These are phyloP conservation scores for Oedothorax gibbosus DNA, from an alignment of 1,140 invertebrate species.

Conservation along the genomic window DNA sequence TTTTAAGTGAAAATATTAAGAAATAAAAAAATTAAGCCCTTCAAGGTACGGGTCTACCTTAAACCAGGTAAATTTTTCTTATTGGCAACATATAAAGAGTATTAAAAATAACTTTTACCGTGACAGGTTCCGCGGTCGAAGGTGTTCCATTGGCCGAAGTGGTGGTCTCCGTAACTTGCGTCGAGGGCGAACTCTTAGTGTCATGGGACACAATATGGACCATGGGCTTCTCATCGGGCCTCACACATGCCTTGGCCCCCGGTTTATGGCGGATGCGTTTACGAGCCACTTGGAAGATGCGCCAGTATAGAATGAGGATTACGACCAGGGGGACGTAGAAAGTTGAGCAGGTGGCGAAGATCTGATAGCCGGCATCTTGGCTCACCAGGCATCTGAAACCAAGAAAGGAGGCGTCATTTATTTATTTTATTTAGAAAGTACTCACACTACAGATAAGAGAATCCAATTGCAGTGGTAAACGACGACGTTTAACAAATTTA, in stretches of 20 bases:
- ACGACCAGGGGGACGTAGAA: conserved; percentile 96
- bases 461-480: too few relatives aligned
- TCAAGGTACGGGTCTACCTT: too few relatives aligned
- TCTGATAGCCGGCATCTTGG: conserved; percentile 87
- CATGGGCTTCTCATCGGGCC: conserved; percentile 29
- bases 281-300: conserved; percentile 90
- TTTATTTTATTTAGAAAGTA: too few relatives aligned
- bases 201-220: conserved; percentile 37
- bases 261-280: conserved; percentile 81
- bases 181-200: conserved; percentile 41
- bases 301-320: conserved; percentile 93
- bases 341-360: conserved; percentile 86
- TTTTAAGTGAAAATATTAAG: too few relatives aligned
- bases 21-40: too few relatives aligned
- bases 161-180: conserved; percentile 40
- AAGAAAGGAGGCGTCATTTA: background rate
- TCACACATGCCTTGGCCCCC: conserved; percentile 64
- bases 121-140: conserved; percentile 15
- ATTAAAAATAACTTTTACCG: too few relatives aligned
- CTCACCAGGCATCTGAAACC: conserved; percentile 76
- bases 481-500: too few relatives aligned
- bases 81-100: too few relatives aligned
- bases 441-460: too few relatives aligned
- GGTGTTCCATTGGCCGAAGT: conserved; percentile 39
- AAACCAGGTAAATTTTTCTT: too few relatives aligned